These are phyloP conservation scores for Scrobipalpa atriplicella DNA, from an alignment of 2,888 invertebrate species.

Conservation along the genomic window DNA sequence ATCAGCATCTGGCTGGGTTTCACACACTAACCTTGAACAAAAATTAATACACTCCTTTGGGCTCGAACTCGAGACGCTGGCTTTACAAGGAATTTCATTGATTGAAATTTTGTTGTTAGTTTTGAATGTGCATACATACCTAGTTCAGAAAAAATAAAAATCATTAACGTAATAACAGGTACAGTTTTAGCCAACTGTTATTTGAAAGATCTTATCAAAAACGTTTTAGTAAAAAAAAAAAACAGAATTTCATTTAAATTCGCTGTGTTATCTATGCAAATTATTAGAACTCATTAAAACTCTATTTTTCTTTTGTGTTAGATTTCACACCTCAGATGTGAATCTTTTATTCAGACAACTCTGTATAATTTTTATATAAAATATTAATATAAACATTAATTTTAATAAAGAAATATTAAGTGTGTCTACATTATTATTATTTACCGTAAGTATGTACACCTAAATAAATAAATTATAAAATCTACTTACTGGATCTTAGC, in stretches of 20 bases:
- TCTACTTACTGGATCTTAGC: too few relatives aligned
- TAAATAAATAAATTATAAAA: too few relatives aligned
- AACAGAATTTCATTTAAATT: not conserved
- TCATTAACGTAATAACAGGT: not conserved
- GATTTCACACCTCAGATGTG: not conserved
- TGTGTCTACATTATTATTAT: too few relatives aligned
- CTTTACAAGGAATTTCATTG: not conserved
- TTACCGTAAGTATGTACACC: too few relatives aligned
- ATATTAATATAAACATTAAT: too few relatives aligned
- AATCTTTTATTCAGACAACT: not conserved
- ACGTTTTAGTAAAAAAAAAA: not conserved
- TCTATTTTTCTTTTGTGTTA: conserved; percentile 18
- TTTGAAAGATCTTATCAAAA: not conserved
- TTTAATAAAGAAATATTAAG: too few relatives aligned
- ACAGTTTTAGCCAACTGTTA: too few relatives aligned
- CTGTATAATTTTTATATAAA: too few relatives aligned
- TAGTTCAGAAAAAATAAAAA: not conserved
- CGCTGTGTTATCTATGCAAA: conserved; percentile 22
- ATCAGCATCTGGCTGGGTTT: not conserved
- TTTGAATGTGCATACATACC: not conserved
- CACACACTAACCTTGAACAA: conserved; percentile 1
- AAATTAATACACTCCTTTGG: not conserved
- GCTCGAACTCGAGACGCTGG: not conserved
- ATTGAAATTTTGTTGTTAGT: conserved; percentile 1
- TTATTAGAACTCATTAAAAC: conserved; percentile 17